A percentile compares a stretch with the other conserved stretches of the same genome.
phyloP scores from a whole-genome alignment of 1,140 invertebrate genomes.

The Monomorium pharaonis region DNA sequence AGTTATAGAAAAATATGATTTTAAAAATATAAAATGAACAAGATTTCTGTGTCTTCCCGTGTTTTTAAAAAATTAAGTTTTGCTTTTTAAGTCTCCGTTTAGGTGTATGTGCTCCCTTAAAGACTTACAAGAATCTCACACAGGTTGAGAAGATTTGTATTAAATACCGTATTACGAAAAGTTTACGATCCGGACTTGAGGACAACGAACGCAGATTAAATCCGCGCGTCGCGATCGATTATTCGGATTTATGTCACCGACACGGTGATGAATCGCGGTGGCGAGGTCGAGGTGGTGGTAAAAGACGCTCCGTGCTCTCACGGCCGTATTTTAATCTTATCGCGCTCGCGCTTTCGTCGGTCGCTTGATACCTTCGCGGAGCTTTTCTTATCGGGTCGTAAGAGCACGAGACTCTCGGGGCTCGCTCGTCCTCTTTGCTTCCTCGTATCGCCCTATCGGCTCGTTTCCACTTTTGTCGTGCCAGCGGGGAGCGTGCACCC shows the following conservation, averaged over 20 bases:
- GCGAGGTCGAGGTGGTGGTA: constrained; percentile 29
- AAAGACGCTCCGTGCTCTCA: constrained; percentile 67
- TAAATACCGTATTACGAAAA: neutral
- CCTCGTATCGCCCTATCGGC: constrained; percentile 61
- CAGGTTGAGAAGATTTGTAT: neutral
- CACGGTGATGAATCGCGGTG: constrained; percentile 53
- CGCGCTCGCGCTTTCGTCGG: constrained; percentile 67
- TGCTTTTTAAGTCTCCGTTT: too few relatives aligned
- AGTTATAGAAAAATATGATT: too few relatives aligned
- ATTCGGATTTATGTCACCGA: constrained; percentile 41
- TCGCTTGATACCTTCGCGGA: constrained; percentile 68
- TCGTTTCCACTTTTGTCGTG: constrained; percentile 71
- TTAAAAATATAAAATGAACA: too few relatives aligned
- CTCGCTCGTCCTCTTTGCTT: constrained; percentile 59
- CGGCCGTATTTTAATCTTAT: constrained; percentile 77
- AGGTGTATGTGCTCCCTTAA: neutral
- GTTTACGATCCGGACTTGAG: neutral
- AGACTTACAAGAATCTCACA: neutral
- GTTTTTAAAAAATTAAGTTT: too few relatives aligned
- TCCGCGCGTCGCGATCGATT: constrained; percentile 51
- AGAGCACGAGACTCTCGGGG: constrained; percentile 56
- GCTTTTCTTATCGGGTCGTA: constrained; percentile 67
- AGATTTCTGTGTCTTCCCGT: too few relatives aligned
- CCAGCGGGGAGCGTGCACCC: constrained; percentile 23
- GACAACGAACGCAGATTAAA: neutral